These are phyloP conservation scores for Capitulum mitella DNA, from an alignment of 2,888 invertebrate species.

Conservation along the genomic window DNA sequence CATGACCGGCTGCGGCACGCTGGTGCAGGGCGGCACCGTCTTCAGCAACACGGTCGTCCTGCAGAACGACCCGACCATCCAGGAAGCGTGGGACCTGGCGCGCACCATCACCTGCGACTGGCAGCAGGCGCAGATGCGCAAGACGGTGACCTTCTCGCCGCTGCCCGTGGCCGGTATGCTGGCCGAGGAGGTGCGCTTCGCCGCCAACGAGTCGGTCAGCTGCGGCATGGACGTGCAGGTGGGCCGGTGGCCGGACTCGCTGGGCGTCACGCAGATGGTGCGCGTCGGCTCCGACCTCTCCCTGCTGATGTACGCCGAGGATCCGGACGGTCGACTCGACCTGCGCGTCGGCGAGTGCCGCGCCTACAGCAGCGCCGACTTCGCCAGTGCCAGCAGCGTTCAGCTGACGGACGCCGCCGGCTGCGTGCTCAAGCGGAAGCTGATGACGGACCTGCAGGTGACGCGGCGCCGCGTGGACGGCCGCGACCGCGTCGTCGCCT, in stretches of 20 bases:
- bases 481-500: constrained; percentile 46
- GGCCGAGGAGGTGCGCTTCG: constrained; percentile 36
- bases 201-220: constrained; percentile 42
- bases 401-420: constrained; percentile 38
- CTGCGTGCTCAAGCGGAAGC: constrained; percentile 39
- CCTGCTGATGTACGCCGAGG: constrained; percentile 38
- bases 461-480: constrained; percentile 45
- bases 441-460: constrained; percentile 38
- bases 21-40: constrained; percentile 26
- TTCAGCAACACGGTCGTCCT: constrained; percentile 37
- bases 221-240: constrained; percentile 39
- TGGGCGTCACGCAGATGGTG: constrained; percentile 38
- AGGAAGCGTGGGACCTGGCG: constrained; percentile 38
- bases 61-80: constrained; percentile 36
- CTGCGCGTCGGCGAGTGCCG: constrained; percentile 40
- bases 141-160: constrained; percentile 37
- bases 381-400: constrained; percentile 33
- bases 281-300: constrained; percentile 40
- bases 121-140: constrained; percentile 35
- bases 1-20: constrained; percentile 46
- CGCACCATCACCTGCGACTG: constrained; percentile 38
- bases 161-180: constrained; percentile 38
- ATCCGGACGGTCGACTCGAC: constrained; percentile 38
- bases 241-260: constrained; percentile 37
- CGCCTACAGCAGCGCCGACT: constrained; percentile 38